Conservation (phyloP, 2,888 invertebrate species). For the Encarsia formosa region DNA sequence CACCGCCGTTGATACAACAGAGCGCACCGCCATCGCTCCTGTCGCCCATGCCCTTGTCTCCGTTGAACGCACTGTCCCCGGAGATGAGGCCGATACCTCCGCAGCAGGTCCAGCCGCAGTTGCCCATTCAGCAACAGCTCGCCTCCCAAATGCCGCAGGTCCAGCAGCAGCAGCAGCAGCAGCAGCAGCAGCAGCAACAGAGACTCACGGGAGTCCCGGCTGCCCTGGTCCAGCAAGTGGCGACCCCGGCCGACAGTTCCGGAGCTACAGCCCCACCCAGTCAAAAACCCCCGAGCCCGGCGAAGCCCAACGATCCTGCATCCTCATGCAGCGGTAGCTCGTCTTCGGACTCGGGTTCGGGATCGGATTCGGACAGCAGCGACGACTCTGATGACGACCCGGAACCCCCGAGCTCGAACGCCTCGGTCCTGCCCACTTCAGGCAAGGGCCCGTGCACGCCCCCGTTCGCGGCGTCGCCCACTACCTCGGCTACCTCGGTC, state of each 20-base stretch:
- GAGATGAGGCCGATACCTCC: constrained; percentile 28
- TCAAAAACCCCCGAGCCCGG: constrained; percentile 45
- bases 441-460: constrained; percentile 31
- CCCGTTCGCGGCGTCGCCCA: too few species aligned
- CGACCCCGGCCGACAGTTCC: constrained; percentile 17
- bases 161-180: constrained; percentile 13
- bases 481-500: too few species aligned
- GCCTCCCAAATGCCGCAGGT: constrained; percentile 2
- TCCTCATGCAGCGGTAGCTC: constrained; percentile 57
- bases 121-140: constrained; percentile 32
- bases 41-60: constrained; percentile 55
- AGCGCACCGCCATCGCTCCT: constrained; percentile 44
- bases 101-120: constrained; percentile 25
- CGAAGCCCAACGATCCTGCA: constrained; percentile 1
- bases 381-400: constrained; percentile 56
- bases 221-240: not conserved
- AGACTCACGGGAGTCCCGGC: constrained; percentile 17
- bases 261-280: constrained; percentile 28
- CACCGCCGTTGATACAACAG: constrained; percentile 52
- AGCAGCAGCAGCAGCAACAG: constrained; percentile 10
- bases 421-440: constrained; percentile 22
- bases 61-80: constrained; percentile 34
- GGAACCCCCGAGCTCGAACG: constrained; percentile 2
- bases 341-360: constrained; percentile 62
- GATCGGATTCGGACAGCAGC: constrained; percentile 60